These are phyloP conservation scores for Tragelaphus scriptus DNA, from an alignment of 2,113 vertebrate species.

Conservation along the genomic window DNA sequence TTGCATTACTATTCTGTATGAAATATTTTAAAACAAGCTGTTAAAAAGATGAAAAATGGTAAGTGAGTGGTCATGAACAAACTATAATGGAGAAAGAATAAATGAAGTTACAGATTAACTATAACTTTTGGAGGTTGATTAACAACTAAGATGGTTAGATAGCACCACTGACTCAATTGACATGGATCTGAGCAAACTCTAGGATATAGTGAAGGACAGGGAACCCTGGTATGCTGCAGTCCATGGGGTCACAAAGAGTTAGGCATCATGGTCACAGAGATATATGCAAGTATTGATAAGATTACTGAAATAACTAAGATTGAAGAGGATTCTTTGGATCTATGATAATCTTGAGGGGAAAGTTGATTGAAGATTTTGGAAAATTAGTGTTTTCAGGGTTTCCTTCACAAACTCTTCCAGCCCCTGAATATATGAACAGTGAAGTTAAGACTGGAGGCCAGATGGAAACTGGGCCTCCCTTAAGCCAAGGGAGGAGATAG, in stretches of 20 bases:
- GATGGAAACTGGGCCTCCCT: background rate
- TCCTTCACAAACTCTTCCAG: background rate
- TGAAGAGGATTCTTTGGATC: background rate
- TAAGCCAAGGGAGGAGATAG: background rate
- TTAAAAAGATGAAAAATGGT: background rate
- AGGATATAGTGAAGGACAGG: background rate
- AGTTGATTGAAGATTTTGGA: background rate
- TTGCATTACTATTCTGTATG: background rate
- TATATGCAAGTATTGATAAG: background rate
- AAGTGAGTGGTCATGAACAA: background rate
- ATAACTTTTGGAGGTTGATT: background rate
- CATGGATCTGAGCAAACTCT: background rate
- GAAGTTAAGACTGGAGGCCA: background rate
- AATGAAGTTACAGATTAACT: background rate
- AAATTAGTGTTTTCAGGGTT: background rate
- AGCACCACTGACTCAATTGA: background rate
- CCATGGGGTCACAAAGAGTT: background rate
- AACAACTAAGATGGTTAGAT: background rate
- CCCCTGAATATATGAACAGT: background rate
- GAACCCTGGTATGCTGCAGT: background rate
- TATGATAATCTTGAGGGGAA: background rate
- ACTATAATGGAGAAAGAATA: background rate
- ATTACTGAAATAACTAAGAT: background rate
- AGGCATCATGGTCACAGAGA: background rate
- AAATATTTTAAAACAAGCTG: background rate